phyloP scores from a whole-genome alignment of 2,797 vertebrate species.

The Myotis findleyi region DNA sequence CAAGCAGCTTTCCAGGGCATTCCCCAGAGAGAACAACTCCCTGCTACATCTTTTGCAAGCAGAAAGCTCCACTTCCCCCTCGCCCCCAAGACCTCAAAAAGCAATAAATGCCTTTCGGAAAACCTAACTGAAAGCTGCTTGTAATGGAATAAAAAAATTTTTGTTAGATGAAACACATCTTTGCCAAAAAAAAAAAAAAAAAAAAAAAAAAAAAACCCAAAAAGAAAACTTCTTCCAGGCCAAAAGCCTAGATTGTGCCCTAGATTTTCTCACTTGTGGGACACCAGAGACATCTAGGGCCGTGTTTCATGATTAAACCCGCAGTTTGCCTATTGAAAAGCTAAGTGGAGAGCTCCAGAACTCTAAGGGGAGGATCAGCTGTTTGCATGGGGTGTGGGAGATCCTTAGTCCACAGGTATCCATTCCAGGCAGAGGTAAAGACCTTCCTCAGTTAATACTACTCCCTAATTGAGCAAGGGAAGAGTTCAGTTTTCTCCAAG shows the following conservation, averaged over 20 bases:
- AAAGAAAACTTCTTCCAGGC: not conserved
- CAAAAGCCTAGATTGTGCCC: not conserved
- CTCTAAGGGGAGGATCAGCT: not conserved
- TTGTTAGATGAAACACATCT: not conserved
- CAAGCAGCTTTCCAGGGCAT: not conserved
- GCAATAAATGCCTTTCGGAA: not conserved
- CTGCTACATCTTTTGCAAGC: not conserved
- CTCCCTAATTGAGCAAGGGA: not conserved
- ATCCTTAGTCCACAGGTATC: not conserved
- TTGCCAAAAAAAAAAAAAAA: too few species aligned
- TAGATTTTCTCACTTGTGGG: not conserved
- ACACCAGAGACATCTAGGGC: not conserved
- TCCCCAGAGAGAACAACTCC: not conserved
- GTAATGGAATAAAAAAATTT: not conserved
- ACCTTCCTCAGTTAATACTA: not conserved
- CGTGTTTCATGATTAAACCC: not conserved
- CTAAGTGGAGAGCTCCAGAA: not conserved
- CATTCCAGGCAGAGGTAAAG: not conserved
- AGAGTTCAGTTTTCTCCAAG: not conserved
- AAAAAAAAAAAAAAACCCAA: too few species aligned
- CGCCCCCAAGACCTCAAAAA: not conserved
- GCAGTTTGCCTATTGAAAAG: not conserved
- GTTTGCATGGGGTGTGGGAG: not conserved
- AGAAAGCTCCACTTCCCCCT: not conserved
- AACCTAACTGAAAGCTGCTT: not conserved